Conservation (phyloP, 53 echinoderm and acorn worm genomes). For the Zoroaster sp. region DNA sequence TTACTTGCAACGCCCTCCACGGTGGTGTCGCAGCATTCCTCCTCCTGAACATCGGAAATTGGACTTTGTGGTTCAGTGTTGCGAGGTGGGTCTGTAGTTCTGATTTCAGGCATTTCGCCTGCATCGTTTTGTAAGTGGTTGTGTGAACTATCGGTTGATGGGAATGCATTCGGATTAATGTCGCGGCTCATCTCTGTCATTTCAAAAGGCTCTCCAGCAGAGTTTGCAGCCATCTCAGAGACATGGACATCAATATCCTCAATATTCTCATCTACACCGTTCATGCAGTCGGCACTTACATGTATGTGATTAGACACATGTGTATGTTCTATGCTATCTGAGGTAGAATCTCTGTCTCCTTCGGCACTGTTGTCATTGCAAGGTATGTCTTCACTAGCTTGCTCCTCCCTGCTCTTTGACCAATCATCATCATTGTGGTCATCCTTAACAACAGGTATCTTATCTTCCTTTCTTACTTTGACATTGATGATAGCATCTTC, state of each 20-base stretch:
- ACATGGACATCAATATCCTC: too few species aligned
- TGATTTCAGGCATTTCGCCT: background rate
- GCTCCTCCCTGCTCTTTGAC: background rate
- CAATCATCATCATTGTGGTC: background rate
- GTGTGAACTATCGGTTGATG: background rate
- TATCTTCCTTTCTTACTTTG: background rate
- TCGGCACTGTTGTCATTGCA: background rate
- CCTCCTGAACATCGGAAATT: background rate
- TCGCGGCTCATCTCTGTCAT: background rate
- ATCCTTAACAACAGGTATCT: background rate
- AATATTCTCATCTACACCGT: background rate
- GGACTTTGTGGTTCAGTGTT: background rate
- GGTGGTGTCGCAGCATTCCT: too few species aligned
- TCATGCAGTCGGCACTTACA: background rate
- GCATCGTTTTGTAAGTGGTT: background rate
- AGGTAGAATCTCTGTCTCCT: background rate
- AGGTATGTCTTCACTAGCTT: background rate
- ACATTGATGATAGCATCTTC: background rate
- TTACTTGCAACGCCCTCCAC: background rate
- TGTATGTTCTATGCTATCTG: background rate
- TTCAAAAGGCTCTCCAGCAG: background rate
- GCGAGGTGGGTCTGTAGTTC: background rate
- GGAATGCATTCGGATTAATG: background rate
- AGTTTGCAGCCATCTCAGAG: too few species aligned
- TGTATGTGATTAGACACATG: background rate